phyloP scores from a whole-genome alignment of 2,888 invertebrate genomes.

The Coelopa pilipes region DNA sequence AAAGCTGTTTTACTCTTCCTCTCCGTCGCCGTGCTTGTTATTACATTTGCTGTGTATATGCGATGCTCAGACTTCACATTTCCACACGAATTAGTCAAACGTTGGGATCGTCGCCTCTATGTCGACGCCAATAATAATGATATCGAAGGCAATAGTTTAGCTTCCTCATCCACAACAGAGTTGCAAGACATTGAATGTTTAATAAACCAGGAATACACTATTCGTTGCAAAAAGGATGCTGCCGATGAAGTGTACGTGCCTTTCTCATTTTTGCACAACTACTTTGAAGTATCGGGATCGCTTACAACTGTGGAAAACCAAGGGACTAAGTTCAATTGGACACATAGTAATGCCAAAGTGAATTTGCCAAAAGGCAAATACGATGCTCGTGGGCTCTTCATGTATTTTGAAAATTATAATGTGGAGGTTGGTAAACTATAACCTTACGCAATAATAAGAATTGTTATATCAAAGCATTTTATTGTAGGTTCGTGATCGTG shows the following conservation, averaged over 20 bases:
- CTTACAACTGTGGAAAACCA: constrained; percentile 63
- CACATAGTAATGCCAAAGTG: constrained; percentile 92
- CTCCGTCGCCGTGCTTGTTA: constrained; percentile 73
- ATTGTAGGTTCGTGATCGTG: constrained; percentile 76
- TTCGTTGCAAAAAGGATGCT: constrained; percentile 82
- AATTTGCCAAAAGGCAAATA: constrained; percentile 90
- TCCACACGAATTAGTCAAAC: constrained; percentile 58
- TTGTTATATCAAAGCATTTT: not conserved
- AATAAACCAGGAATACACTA: constrained; percentile 87
- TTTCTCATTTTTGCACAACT: constrained; percentile 91
- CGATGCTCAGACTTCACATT: constrained; percentile 75
- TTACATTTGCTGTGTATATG: constrained; percentile 80
- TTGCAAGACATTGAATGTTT: constrained; percentile 81
- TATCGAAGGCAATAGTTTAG: constrained; percentile 11
- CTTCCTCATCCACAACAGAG: constrained; percentile 15
- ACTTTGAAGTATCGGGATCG: constrained; percentile 95
- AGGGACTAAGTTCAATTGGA: constrained; percentile 90
- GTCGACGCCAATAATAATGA: constrained; percentile 43
- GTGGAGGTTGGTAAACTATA: constrained; percentile 76
- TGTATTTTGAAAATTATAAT: constrained; percentile 98
- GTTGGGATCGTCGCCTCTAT: constrained; percentile 56
- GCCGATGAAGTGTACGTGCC: constrained; percentile 84
- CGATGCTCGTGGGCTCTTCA: constrained; percentile 89
- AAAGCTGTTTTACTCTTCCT: constrained; percentile 78
- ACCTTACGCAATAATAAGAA: not conserved